These are phyloP conservation scores for Macrotis lagotis DNA, from an alignment of 2,113 vertebrate species.

Conservation along the genomic window DNA sequence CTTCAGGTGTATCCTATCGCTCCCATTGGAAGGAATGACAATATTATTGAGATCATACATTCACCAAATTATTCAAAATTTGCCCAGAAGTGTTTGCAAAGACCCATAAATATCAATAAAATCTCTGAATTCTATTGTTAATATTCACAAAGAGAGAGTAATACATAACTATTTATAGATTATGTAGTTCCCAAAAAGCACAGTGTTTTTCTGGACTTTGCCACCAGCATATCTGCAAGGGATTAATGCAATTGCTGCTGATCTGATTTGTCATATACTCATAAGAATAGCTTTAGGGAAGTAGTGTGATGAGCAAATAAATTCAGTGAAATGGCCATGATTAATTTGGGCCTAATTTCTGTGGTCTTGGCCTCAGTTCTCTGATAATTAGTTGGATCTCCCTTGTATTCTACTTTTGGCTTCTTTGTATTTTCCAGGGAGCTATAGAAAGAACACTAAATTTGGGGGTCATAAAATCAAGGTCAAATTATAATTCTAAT, in stretches of 20 bases:
- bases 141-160: background rate
- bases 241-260: background rate
- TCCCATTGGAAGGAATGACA: background rate
- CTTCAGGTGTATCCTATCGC: background rate
- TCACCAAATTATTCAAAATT: background rate
- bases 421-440: background rate
- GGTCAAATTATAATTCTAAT: background rate
- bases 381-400: background rate
- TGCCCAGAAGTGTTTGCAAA: background rate
- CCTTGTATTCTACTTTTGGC: background rate
- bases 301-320: background rate
- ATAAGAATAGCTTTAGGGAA: background rate
- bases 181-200: background rate
- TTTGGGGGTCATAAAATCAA: background rate
- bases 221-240: background rate
- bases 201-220: background rate
- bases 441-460: background rate
- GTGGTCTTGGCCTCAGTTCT: background rate
- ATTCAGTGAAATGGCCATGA: background rate
- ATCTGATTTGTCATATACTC: background rate
- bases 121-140: background rate
- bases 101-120: background rate
- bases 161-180: background rate
- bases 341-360: background rate
- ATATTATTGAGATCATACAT: background rate